Evolutionary conservation across 1,140 invertebrate genomes (phyloP).

Genomic region (Eumeta japonica): DNA sequence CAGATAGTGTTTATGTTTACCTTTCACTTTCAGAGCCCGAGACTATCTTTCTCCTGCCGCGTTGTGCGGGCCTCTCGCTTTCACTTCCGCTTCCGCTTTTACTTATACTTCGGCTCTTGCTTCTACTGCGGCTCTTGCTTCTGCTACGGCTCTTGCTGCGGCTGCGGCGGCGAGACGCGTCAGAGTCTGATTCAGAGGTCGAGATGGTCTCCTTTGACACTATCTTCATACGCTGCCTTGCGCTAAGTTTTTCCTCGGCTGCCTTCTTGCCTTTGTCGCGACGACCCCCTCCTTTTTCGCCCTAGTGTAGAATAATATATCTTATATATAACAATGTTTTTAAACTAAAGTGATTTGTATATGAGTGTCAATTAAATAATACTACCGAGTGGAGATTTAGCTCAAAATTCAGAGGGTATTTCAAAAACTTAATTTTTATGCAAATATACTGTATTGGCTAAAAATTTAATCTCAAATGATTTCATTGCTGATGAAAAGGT

Average conservation of each 20-base stretch:
- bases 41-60: constrained; percentile 46
- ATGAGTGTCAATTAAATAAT: no score
- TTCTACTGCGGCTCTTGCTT: constrained; percentile 17
- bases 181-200: constrained; percentile 88
- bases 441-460: no score
- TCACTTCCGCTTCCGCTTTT: constrained; percentile 32
- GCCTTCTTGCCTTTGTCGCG: constrained; percentile 48
- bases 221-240: constrained; percentile 83
- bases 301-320: constrained; percentile 24
- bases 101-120: constrained; percentile 28
- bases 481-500: no score
- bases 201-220: constrained; percentile 95
- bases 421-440: no score
- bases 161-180: constrained; percentile 38
- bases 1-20: no score
- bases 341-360: no score
- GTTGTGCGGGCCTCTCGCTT: constrained; percentile 25
- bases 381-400: no score
- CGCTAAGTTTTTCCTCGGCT: constrained; percentile 67
- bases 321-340: no score
- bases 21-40: constrained; percentile 49
- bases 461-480: no score
- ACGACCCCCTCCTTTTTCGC: constrained; percentile 38
- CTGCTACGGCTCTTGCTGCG: constrained; percentile 20
- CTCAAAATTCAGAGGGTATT: no score